Evolutionary conservation across 2,888 invertebrate genomes (phyloP).

Genomic region (Emmelina monodactyla): DNA sequence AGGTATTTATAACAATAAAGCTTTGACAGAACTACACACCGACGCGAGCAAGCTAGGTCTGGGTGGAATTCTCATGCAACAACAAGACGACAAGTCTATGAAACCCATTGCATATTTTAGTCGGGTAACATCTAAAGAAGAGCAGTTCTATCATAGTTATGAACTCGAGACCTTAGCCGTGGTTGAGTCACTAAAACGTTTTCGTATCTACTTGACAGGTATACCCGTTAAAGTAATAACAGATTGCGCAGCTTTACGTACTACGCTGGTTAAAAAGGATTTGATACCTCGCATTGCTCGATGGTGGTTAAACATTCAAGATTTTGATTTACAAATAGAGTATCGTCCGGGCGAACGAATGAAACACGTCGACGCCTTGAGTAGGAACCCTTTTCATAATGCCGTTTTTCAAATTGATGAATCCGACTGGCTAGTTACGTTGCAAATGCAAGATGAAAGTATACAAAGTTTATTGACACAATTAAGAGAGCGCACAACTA

Average conservation of each 20-base stretch:
- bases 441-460: constrained; percentile 11
- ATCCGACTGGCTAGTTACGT: constrained; percentile 13
- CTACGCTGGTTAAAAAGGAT: too few species aligned
- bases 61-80: constrained; percentile 8
- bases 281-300: constrained; percentile 6
- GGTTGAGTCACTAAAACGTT: constrained; percentile 10
- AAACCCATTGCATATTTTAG: constrained; percentile 10
- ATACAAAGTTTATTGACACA: constrained; percentile 1
- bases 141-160: constrained; percentile 9
- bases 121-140: constrained; percentile 7
- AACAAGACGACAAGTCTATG: constrained; percentile 5
- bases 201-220: constrained; percentile 1
- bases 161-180: constrained; percentile 10
- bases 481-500: neutral
- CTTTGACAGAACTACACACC: too few species aligned
- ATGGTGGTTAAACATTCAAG: constrained; percentile 6
- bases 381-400: constrained; percentile 6
- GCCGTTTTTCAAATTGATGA: neutral
- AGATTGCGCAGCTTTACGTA: constrained; percentile 3
- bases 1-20: constrained; percentile 6
- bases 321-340: constrained; percentile 5
- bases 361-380: constrained; percentile 3
- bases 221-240: constrained; percentile 4
- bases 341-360: constrained; percentile 3
- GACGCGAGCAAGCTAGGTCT: constrained; percentile 9